phyloP scores from a whole-genome alignment of 1,140 invertebrate genomes.

The Tetraneura akinire region DNA sequence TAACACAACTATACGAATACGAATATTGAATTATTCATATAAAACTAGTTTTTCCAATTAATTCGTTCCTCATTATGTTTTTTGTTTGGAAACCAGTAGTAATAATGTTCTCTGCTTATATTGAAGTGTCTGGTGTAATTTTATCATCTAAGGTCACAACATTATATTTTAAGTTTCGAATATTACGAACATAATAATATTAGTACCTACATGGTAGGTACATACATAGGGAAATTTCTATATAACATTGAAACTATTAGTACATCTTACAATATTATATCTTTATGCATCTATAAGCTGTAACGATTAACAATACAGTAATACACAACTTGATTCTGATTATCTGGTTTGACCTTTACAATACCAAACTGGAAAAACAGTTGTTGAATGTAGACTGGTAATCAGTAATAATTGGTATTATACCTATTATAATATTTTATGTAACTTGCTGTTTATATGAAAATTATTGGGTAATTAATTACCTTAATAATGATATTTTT shows the following conservation, averaged over 20 bases:
- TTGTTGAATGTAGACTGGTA: background rate
- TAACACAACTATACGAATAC: too few relatives aligned
- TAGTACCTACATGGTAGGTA: background rate
- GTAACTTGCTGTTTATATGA: too few relatives aligned
- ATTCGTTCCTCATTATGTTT: too few relatives aligned
- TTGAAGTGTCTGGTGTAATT: background rate
- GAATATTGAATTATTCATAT: too few relatives aligned
- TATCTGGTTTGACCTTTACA: conserved; percentile 12
- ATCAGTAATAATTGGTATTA: too few relatives aligned
- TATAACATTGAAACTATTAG: conserved; percentile 9
- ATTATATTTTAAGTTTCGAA: background rate
- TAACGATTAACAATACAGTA: background rate
- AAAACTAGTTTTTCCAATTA: conserved; percentile 12
- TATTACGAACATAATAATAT: background rate
- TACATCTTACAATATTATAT: background rate
- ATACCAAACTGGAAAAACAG: background rate
- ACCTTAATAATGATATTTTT: too few relatives aligned
- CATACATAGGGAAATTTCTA: too few relatives aligned
- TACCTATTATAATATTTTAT: too few relatives aligned
- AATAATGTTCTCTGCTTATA: background rate
- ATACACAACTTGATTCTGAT: background rate
- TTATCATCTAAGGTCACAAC: background rate
- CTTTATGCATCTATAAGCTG: too few relatives aligned
- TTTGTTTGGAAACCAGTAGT: too few relatives aligned
- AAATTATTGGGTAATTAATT: too few relatives aligned